Conservation (phyloP, 2,797 vertebrate species). For the Novumbra hubbsi region DNA sequence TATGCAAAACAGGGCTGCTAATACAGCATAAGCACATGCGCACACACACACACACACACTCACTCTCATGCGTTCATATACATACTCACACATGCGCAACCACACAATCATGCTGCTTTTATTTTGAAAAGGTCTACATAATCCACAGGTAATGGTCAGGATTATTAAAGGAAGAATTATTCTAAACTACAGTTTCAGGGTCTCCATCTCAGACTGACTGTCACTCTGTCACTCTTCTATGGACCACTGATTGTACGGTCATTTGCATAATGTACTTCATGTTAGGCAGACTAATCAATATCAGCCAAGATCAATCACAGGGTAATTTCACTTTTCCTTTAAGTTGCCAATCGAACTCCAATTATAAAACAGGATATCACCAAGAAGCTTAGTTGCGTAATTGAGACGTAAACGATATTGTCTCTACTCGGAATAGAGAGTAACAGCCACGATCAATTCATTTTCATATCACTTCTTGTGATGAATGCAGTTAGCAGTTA, state of each 20-base stretch:
- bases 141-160: neutral
- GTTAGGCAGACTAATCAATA: slow-evolving; percentile 67
- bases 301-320: slow-evolving; percentile 63
- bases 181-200: slow-evolving; percentile 2
- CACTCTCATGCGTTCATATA: neutral
- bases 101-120: neutral
- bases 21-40: neutral
- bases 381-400: slow-evolving; percentile 42
- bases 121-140: neutral
- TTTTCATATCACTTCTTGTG: neutral
- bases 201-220: neutral
- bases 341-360: slow-evolving; percentile 70
- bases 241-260: slow-evolving; percentile 37
- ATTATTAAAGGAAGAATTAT: neutral
- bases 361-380: slow-evolving; percentile 61
- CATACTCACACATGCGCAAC: slow-evolving; percentile 1
- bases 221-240: slow-evolving; percentile 31
- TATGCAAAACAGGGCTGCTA: neutral
- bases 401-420: slow-evolving; percentile 9
- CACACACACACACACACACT: neutral
- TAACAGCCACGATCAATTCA: neutral
- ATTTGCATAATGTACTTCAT: slow-evolving; percentile 57
- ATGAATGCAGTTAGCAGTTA: fast-evolving
- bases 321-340: slow-evolving; percentile 66
- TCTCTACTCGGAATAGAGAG: neutral